Evolutionary conservation across 2,113 vertebrate genomes (phyloP).

Genomic region (Peromyscus polionotus): DNA sequence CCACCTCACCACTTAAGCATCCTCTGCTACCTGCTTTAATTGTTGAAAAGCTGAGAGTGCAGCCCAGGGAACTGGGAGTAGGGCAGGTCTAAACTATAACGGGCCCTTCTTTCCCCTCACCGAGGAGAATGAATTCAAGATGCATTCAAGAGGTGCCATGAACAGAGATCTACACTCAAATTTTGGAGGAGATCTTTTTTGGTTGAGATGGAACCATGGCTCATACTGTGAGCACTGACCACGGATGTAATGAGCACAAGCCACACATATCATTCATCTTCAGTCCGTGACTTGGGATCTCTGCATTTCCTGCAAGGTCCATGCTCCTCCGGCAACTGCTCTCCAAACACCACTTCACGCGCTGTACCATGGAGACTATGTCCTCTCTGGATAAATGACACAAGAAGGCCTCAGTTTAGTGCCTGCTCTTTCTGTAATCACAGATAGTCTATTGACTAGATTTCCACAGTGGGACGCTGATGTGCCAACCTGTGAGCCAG

Average conservation of each 20-base stretch:
- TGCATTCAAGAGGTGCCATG: not conserved
- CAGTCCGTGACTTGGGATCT: not conserved
- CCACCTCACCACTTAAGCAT: constrained; percentile 40
- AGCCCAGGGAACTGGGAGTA: constrained; percentile 70
- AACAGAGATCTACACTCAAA: not conserved
- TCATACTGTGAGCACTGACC: not conserved
- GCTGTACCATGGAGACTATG: not conserved
- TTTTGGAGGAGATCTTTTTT: too few species aligned
- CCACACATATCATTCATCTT: not conserved
- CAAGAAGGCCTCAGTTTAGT: not conserved
- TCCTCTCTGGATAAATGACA: constrained; percentile 26
- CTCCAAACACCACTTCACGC: not conserved
- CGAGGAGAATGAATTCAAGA: constrained; percentile 73
- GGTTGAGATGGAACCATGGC: fast-evolving
- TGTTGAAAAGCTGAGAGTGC: constrained; percentile 77
- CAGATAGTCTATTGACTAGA: not conserved
- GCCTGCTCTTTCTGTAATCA: not conserved
- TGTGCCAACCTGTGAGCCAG: not conserved
- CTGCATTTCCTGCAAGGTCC: not conserved
- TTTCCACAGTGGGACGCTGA: not conserved
- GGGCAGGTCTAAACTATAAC: constrained; percentile 48
- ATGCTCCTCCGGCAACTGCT: not conserved
- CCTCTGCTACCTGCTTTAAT: constrained; percentile 81
- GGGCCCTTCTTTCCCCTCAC: not conserved
- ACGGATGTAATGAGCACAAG: not conserved